A percentile compares a stretch with the other conserved stretches of the same genome.
Conservation (phyloP, 2,797 vertebrate genomes). For the Pseudochirops cupreus region DNA sequence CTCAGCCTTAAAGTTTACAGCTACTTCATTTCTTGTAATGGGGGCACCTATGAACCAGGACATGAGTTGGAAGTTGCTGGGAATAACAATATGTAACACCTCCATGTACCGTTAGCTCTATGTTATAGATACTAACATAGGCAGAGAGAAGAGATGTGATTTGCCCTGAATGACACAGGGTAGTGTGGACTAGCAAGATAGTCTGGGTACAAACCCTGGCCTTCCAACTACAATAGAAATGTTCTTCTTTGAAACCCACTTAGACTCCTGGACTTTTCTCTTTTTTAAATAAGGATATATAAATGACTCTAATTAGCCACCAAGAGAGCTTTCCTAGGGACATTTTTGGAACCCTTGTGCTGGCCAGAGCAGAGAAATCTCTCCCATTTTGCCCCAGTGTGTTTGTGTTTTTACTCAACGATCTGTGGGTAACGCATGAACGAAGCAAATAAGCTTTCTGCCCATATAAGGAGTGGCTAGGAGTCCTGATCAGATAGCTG, state of each 20-base stretch:
- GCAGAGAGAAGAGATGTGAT: neutral
- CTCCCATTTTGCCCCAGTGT: conserved; percentile 7
- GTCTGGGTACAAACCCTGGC: neutral
- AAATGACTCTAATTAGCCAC: neutral
- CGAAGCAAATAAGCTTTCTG: conserved; percentile 24
- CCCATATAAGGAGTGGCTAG: conserved; percentile 41
- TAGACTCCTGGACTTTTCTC: neutral
- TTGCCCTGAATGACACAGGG: neutral
- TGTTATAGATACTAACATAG: neutral
- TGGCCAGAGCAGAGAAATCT: neutral
- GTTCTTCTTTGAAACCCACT: neutral
- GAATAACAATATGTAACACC: neutral
- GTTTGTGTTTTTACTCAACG: conserved; percentile 27
- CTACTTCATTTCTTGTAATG: neutral
- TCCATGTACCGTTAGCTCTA: neutral
- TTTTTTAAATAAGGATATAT: neutral
- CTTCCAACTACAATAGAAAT: neutral
- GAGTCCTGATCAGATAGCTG: neutral
- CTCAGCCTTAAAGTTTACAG: neutral
- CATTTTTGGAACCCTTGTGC: conserved; percentile 17
- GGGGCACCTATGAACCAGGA: neutral
- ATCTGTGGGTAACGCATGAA: conserved; percentile 40
- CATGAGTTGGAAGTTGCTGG: neutral
- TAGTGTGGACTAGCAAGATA: neutral
- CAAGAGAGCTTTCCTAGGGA: neutral